Percentiles rank a stretch among this genome's conserved stretches.
phyloP scores from a whole-genome alignment of 2,113 vertebrate species.

The Promerops cafer region DNA sequence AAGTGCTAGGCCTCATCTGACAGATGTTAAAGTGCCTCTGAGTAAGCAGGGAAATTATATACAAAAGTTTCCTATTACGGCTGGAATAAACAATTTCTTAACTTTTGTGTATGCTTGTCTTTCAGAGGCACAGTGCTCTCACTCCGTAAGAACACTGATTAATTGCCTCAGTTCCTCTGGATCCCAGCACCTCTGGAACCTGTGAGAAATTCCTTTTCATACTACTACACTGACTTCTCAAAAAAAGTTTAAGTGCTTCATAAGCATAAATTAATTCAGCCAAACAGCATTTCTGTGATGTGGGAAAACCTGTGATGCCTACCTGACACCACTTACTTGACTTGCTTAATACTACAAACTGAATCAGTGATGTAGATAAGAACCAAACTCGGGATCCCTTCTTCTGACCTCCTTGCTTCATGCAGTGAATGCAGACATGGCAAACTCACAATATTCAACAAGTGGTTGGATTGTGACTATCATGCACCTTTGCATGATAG shows the following conservation, averaged over 20 bases:
- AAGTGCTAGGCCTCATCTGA: constrained; percentile 36
- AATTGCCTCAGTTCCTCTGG: neutral
- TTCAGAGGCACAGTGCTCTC: constrained; percentile 24
- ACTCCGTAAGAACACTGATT: neutral
- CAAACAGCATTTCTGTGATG: constrained; percentile 17
- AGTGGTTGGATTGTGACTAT: neutral
- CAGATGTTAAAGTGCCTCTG: constrained; percentile 56
- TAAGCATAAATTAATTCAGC: constrained; percentile 51
- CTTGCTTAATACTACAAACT: neutral
- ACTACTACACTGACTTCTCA: neutral
- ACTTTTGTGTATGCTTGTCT: constrained; percentile 52
- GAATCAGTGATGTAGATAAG: constrained; percentile 1
- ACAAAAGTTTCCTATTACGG: constrained; percentile 62
- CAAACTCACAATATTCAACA: neutral
- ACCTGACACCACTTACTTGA: neutral
- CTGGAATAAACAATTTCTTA: constrained; percentile 62
- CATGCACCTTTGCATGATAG: neutral
- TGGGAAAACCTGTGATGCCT: constrained; percentile 16
- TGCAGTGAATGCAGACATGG: neutral
- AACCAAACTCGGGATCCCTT: neutral
- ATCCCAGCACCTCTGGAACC: neutral
- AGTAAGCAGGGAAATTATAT: constrained; percentile 61
- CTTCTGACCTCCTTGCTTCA: neutral
- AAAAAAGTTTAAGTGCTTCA: constrained; percentile 11
- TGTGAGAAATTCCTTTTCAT: neutral